Base-by-base conservation (phyloP, 2,113 vertebrate species). In the Eublepharis macularius region DNA sequence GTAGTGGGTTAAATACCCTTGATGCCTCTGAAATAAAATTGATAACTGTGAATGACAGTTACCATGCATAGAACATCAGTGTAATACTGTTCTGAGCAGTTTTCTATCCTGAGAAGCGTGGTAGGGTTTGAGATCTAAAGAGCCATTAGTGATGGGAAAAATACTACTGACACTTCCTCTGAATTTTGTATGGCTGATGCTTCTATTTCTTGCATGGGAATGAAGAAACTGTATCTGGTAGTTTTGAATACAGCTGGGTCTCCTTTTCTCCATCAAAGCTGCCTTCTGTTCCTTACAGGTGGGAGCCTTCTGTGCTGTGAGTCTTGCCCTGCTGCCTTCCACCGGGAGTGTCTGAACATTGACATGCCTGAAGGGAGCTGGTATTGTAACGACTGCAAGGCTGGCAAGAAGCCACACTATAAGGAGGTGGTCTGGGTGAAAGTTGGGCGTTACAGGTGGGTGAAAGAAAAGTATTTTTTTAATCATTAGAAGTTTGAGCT, bases 371-470 rank as follows among this genome's bases (percentile, higher is more conserved):
- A 98, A 95, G 99, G 98, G 91, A 99, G 97, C 94, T 99, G 99
- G 99, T 99, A 97, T 94, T 99, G 99, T 94, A 99, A 99, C 69
- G 99, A 99, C 92, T 99, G 99, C 93, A 98, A 98, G 87, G 98
- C 98, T 19, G 98, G 99, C 90, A 99, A 98, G 96, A 99, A 98
- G 78, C 98, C 98, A 19, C 98, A 97, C 92, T 99, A 97, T 93
- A 98, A 98, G 92, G 98, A 99, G 94, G 97, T 99, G 86, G 97
- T 99, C 66, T 99, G 99, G 99, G 99, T 99, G 82, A 99, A 99
- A 95, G 98, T 99, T 26, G 98, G 98, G 6, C 97, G 98, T 45
- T 99, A 99, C 96, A 98, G 99, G 99, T 99, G 94, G 96, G 97
- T 95, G 70, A 90, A 83, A 49, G 41, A 89, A 82, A 80, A 88